Evolutionary conservation across 2,888 invertebrate species (phyloP).

Genomic region (Stegophylla sp.): DNA sequence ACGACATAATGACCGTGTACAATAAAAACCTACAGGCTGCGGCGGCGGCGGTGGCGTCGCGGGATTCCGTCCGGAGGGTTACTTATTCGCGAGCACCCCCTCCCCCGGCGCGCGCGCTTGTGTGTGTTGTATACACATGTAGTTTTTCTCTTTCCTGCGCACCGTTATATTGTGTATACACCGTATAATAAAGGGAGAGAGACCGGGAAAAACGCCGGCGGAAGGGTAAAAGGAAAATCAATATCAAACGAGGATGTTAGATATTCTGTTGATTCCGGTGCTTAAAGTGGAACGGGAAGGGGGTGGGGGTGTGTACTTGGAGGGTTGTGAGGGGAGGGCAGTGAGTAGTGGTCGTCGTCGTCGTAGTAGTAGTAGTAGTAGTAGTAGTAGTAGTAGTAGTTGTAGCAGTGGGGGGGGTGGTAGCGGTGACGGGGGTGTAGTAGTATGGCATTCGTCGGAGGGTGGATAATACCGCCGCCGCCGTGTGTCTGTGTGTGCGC

Average conservation of each 20-base stretch:
- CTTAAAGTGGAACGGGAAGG: neutral
- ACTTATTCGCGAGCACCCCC: too few species aligned
- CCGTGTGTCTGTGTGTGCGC: neutral
- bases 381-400: neutral
- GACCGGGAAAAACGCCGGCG: neutral
- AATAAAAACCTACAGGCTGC: too few species aligned
- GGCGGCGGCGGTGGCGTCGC: too few species aligned
- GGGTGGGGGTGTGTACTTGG: too few species aligned
- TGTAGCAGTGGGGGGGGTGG: neutral
- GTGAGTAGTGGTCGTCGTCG: neutral
- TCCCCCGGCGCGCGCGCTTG: too few species aligned
- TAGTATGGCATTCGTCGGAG: neutral
- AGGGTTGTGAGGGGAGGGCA: too few species aligned
- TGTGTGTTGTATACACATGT: neutral
- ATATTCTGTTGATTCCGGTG: slow-evolving; percentile 49
- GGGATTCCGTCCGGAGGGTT: too few species aligned
- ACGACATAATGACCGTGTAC: too few species aligned
- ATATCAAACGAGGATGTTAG: slow-evolving; percentile 52
- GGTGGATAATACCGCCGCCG: neutral
- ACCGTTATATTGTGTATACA: neutral
- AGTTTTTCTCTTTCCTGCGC: neutral
- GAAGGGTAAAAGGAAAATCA: slow-evolving; percentile 54
- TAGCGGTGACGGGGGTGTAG: neutral
- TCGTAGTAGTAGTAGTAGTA: neutral
- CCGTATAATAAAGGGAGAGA: neutral